These are phyloP conservation scores for Rhinichthys klamathensis DNA, from an alignment of 2,113 vertebrate species.

Conservation along the genomic window DNA sequence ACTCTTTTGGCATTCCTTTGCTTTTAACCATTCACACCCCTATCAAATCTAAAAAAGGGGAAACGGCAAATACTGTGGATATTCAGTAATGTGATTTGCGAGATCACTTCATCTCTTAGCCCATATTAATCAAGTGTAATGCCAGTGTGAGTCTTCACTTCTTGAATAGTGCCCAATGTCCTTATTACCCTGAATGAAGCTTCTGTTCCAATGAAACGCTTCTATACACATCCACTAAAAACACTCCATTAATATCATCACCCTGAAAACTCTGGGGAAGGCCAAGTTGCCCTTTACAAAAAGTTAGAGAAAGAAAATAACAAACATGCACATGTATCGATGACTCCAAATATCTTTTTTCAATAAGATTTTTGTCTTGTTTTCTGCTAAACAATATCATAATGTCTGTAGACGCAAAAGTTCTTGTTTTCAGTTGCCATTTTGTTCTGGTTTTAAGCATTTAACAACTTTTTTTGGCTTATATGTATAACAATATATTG, in stretches of 20 bases:
- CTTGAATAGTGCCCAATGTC: slow-evolving; percentile 17
- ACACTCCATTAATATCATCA: slow-evolving; percentile 1
- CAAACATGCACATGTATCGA: neutral
- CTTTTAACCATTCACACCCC: neutral
- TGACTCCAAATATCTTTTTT: neutral
- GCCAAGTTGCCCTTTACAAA: neutral
- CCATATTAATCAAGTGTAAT: neutral
- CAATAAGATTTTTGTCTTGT: neutral
- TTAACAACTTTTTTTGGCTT: neutral
- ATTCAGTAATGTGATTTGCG: neutral
- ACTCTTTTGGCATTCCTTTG: neutral
- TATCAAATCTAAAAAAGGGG: neutral
- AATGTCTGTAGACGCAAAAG: neutral
- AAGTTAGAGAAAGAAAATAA: neutral
- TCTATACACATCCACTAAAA: neutral
- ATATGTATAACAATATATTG: no score
- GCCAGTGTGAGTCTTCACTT: neutral
- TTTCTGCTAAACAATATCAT: neutral
- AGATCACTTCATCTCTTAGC: neutral
- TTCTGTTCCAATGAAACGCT: slow-evolving; percentile 14
- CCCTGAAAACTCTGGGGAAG: neutral
- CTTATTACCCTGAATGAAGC: slow-evolving; percentile 33
- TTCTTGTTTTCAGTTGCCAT: neutral
- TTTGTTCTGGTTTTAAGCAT: neutral
- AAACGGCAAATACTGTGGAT: neutral